A percentile compares a stretch with the other conserved stretches of the same genome.
Conservation (phyloP, 2,113 vertebrate genomes). For the Leptocoma aspasia region DNA sequence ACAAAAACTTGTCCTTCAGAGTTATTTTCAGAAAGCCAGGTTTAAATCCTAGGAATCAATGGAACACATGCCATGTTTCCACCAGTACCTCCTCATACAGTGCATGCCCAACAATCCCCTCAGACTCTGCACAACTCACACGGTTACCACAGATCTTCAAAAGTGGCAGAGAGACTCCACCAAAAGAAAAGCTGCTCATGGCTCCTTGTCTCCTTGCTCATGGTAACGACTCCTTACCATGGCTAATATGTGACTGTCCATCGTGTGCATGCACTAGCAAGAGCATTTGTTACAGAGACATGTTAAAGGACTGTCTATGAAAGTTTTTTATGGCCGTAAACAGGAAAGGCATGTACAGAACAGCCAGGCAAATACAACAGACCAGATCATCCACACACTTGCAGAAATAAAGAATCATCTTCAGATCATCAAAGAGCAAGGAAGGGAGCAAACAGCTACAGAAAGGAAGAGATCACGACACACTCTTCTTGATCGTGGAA, state of each 20-base stretch:
- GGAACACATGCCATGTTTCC: neutral
- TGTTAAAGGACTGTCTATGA: neutral
- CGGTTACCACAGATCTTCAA: neutral
- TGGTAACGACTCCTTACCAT: no score
- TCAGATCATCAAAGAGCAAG: neutral
- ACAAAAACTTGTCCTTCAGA: neutral
- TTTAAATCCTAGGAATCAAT: neutral
- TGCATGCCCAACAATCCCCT: neutral
- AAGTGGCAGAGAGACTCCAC: neutral
- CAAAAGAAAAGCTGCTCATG: neutral
- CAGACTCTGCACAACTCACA: rapidly evolving
- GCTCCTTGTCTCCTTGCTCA: no score
- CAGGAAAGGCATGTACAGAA: rapidly evolving
- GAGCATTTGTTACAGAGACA: neutral
- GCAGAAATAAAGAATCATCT: rapidly evolving
- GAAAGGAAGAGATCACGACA: rapidly evolving
- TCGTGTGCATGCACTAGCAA: rapidly evolving
- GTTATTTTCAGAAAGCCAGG: neutral
- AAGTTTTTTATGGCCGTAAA: neutral
- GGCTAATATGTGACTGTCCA: neutral
- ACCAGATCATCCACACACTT: no score
- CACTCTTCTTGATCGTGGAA: rapidly evolving
- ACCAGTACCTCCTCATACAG: neutral
- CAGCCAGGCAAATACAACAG: neutral
- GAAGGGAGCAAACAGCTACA: neutral